Percentiles rank a stretch among this genome's conserved stretches.
phyloP scores from a whole-genome alignment of 2,888 invertebrate species.

The Lycophotia porphyrea region DNA sequence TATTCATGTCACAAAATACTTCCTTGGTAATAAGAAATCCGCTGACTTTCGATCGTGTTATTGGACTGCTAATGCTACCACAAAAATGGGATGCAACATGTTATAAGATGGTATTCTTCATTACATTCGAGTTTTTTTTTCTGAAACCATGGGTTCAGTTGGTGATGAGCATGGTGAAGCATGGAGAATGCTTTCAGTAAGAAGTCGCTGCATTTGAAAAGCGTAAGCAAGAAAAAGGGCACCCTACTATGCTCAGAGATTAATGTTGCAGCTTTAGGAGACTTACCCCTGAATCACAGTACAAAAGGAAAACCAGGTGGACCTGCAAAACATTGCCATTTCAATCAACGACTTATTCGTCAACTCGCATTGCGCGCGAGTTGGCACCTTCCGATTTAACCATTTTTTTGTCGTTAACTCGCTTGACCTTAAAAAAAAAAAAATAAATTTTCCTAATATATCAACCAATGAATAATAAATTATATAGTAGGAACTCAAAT shows the following conservation, averaged over 20 bases:
- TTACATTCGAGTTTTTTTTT: no score
- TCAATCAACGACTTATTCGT: no score
- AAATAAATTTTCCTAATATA: no score
- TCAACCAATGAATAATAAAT: not conserved
- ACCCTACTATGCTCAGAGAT: not conserved
- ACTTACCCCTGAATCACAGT: not conserved
- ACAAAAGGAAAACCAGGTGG: not conserved
- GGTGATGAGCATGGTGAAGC: not conserved
- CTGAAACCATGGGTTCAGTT: not conserved
- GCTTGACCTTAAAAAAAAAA: no score
- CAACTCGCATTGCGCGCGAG: no score
- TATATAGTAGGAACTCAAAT: not conserved
- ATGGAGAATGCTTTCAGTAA: not conserved
- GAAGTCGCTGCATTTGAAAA: not conserved
- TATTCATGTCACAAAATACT: not conserved
- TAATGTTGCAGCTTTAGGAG: not conserved
- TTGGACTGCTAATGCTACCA: not conserved
- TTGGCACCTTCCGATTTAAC: no score
- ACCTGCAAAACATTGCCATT: not conserved
- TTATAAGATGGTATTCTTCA: not conserved
- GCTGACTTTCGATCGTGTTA: not conserved
- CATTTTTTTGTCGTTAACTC: no score
- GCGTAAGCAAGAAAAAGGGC: not conserved
- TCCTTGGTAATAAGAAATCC: not conserved
- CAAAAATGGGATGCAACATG: not conserved